Evolutionary conservation across 1,140 invertebrate species (phyloP).

Genomic region (Phortica variegata): DNA sequence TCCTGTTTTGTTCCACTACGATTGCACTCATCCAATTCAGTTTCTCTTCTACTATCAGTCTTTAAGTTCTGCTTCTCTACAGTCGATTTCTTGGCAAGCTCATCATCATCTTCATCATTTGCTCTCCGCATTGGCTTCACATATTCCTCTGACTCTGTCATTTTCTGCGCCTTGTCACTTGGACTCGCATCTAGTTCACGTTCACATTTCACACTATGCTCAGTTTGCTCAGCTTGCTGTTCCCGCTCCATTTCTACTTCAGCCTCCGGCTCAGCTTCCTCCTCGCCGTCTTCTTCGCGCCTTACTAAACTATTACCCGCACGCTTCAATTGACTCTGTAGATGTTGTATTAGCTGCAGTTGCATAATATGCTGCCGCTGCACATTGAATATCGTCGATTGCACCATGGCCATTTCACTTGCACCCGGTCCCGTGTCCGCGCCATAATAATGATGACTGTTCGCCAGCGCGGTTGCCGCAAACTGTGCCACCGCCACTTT

Average conservation of each 20-base stretch:
- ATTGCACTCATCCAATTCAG: slow-evolving; percentile 17
- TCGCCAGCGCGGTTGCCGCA: slow-evolving; percentile 78
- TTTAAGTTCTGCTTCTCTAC: slow-evolving; percentile 34
- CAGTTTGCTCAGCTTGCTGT: not conserved
- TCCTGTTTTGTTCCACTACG: slow-evolving; percentile 1
- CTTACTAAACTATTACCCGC: slow-evolving; percentile 9
- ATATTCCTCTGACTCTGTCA: not conserved
- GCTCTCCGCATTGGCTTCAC: not conserved
- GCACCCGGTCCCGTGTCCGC: slow-evolving; percentile 61
- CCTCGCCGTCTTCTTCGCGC: slow-evolving; percentile 15
- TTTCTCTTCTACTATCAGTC: slow-evolving; percentile 29
- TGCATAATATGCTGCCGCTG: slow-evolving; percentile 94
- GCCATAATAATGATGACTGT: slow-evolving; percentile 66
- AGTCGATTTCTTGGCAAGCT: slow-evolving; percentile 4
- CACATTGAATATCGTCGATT: slow-evolving; percentile 83
- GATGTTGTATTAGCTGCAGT: slow-evolving; percentile 87
- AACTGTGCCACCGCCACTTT: slow-evolving; percentile 85
- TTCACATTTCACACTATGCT: not conserved
- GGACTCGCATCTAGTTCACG: too few relatives aligned
- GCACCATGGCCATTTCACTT: slow-evolving; percentile 82
- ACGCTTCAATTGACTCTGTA: slow-evolving; percentile 77
- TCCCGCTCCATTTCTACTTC: slow-evolving; percentile 1
- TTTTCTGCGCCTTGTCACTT: not conserved
- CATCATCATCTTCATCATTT: slow-evolving; percentile 5
- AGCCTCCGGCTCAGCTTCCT: slow-evolving; percentile 15